phyloP scores from a whole-genome alignment of 2,113 vertebrate species.

The Ageneiosus marmoratus region DNA sequence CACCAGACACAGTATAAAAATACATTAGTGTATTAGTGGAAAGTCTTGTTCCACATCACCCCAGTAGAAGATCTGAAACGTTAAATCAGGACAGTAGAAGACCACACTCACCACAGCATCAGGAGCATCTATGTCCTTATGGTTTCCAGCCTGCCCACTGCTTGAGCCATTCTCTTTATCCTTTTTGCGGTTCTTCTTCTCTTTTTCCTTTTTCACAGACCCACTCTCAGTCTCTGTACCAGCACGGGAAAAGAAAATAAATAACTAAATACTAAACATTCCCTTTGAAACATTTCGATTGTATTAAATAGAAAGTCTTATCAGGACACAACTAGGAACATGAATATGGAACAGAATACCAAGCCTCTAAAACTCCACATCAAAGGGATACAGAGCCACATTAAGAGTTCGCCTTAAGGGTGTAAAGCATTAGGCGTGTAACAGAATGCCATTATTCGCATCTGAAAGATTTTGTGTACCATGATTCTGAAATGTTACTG shows the following conservation, averaged over 20 bases:
- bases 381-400: neutral
- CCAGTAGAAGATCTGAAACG: too few relatives aligned
- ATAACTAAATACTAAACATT: too few relatives aligned
- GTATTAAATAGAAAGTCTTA: too few relatives aligned
- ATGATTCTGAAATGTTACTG: neutral
- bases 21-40: too few relatives aligned
- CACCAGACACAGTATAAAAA: neutral
- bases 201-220: slow-evolving; percentile 93
- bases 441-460: neutral
- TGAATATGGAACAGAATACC: too few relatives aligned
- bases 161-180: slow-evolving; percentile 96
- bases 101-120: slow-evolving; percentile 80
- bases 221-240: slow-evolving; percentile 77
- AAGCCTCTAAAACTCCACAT: neutral
- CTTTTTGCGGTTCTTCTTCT: slow-evolving; percentile 96
- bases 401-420: neutral
- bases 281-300: too few relatives aligned
- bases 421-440: neutral
- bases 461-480: neutral
- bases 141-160: slow-evolving; percentile 79
- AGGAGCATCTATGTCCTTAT: slow-evolving; percentile 86
- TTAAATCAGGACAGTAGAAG: neutral
- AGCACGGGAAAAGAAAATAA: too few relatives aligned
- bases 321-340: too few relatives aligned
- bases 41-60: too few relatives aligned